A percentile compares a stretch with the other conserved stretches of the same genome.
phyloP scores from a whole-genome alignment of 2,113 vertebrate species.

The Brienomyrus brachyistius region DNA sequence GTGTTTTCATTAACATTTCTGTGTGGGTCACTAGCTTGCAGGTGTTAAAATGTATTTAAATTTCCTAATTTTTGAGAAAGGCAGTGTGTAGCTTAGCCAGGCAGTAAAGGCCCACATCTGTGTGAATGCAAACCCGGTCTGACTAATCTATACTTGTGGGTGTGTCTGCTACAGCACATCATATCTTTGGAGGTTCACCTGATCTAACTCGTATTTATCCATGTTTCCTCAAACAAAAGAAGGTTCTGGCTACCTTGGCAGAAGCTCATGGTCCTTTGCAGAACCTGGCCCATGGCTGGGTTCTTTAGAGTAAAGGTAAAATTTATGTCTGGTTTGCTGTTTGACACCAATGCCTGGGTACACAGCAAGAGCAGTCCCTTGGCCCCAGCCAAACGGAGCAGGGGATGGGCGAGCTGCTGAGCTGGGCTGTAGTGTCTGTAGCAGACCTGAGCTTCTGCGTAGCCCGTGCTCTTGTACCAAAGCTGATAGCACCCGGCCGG shows the following conservation, averaged over 20 bases:
- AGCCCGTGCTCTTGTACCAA: constrained; percentile 31
- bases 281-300: constrained; percentile 12
- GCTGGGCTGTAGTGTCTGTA: constrained; percentile 22
- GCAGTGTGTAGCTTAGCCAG: not conserved
- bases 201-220: not conserved
- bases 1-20: not conserved
- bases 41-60: not conserved
- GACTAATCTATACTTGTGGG: not conserved
- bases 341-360: constrained; percentile 11
- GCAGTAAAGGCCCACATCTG: not conserved
- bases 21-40: not conserved
- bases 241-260: constrained; percentile 24
- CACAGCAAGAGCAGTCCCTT: constrained; percentile 17
- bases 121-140: not conserved
- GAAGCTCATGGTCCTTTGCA: constrained; percentile 25
- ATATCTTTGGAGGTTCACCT: not conserved
- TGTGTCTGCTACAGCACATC: not conserved
- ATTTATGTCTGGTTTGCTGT: not conserved
- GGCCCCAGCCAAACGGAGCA: not conserved
- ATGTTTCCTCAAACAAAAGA: not conserved
- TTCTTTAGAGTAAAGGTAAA: constrained; percentile 29
- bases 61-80: not conserved
- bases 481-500: not conserved
- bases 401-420: constrained; percentile 13
- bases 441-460: constrained; percentile 26